Evolutionary conservation across 1,140 invertebrate genomes (phyloP), one percentile per base, ranked within the genome.

Genomic region (Zaprionus lachaisei): DNA sequence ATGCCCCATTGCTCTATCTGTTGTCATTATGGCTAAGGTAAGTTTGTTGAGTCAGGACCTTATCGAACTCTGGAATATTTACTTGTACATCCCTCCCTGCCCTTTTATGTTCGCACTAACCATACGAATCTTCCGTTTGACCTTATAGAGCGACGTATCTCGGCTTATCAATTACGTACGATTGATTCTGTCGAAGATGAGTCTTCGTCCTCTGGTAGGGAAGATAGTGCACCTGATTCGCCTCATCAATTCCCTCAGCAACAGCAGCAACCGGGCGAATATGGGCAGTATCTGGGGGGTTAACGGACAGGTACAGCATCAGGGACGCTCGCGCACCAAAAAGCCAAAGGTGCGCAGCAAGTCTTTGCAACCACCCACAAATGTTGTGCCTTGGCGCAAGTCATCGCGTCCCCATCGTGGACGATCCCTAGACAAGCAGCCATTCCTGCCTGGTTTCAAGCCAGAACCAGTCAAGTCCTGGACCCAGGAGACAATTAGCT

Each of bases 401-500:
- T 76, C 90, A 0, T 90, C 83, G 14, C 81, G 92, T 51, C 90
- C 91, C 12, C 73, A 73, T 71, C 92, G 92, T 38, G 92, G 92
- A 60, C 90, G 92, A 14, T 93, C 92, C 0, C 38, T 93, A 51
- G 92, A 92, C 38, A 93, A 93, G 66, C 79, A 80, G 28, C 83
- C 80, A 11, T 91, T 90, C 71, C 66, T 83, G 24, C 83, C 91
- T 0, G 91, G 89, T 20, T 92, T 85, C 5, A 92, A 92, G 67
- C 92, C 91, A 0, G 92, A 91, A 17, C 92, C 91, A 12, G 72
- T 93, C 12, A 94, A 93, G 60, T 92, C 93, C 20, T 95, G 94
- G 94, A 95, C 93, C 37, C 93, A 95, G 81, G 94, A 95, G 91
- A 92, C 90, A 67, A 93, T 95, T 47, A 94, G 94, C 77, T 80